Evolutionary conservation across 2,888 invertebrate genomes (phyloP).

Genomic region (Brenthis ino): DNA sequence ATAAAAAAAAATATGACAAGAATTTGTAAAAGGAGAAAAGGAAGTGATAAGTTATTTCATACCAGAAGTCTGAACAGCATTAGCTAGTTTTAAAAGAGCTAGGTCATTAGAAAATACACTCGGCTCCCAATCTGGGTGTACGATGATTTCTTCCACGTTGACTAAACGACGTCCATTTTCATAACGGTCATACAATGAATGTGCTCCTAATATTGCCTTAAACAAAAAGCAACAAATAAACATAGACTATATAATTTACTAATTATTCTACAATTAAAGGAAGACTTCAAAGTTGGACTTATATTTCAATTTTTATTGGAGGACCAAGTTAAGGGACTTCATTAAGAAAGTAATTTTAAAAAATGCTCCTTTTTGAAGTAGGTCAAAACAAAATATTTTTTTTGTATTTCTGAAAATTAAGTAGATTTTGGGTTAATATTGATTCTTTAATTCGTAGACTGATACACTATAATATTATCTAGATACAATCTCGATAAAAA

Average conservation of each 20-base stretch:
- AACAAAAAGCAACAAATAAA: constrained; percentile 4
- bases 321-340: too few relatives aligned
- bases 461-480: too few relatives aligned
- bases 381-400: too few relatives aligned
- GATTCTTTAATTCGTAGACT: too few relatives aligned
- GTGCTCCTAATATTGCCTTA: constrained; percentile 72
- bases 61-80: constrained; percentile 67
- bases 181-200: constrained; percentile 73
- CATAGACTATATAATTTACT: background rate
- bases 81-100: constrained; percentile 65
- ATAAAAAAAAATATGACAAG: too few relatives aligned
- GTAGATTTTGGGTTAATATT: too few relatives aligned
- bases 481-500: too few relatives aligned
- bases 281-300: too few relatives aligned
- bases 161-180: constrained; percentile 73
- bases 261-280: background rate
- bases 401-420: too few relatives aligned
- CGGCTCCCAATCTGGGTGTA: constrained; percentile 65
- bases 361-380: too few relatives aligned
- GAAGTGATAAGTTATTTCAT: constrained; percentile 15
- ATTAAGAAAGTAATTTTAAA: too few relatives aligned
- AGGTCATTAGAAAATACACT: constrained; percentile 62
- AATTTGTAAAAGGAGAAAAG: background rate
- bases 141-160: constrained; percentile 61
- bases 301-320: too few relatives aligned